Base-by-base conservation (phyloP, 1,140 invertebrate genomes). In the Meteorus sp. region DNA sequence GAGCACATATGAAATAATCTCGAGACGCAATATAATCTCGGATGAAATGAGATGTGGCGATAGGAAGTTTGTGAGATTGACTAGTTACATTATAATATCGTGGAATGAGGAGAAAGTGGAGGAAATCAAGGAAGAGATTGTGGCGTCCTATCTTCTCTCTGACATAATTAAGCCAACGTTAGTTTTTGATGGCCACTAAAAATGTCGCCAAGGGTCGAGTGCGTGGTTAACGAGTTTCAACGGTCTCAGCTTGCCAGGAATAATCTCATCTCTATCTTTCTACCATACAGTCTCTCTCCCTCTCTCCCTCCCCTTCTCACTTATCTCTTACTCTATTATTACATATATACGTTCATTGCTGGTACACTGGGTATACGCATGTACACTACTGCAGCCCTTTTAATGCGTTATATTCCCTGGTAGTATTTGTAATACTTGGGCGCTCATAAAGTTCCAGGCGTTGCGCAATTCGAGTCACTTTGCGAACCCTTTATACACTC, bases 141-240 rank as follows among this genome's bases (percentile, higher is more conserved):
- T n/a, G n/a, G 57, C 55, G 51, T 62, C 62, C 57, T 41, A 65
- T 57, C 27, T 39, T 39, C 64, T 68, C 70, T 62, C 70, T n/a
- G n/a, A 72, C 71, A 76, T 79, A 79, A 79, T 78, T 76, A 79
- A 78, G 76, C 68, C 59, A 13, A 63, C 65, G 63, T 67, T 66
- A 70, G 72, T 74, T 77, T 77, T 78, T 79, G 75, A 79, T 78
- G 71, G 76, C 73, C 74, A 79, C 77, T 79, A 78, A 79, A 79
- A 79, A 77, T 78, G 76, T 79, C 76, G 66, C 75, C 60, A 67
- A 73, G 74, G 71, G 73, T 76, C 60, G 64, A 54, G 60, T 67
- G 64, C 75, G 71, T 65, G 71, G 68, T 74, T 78, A 76, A 78
- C 73, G 68, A 77, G 69, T 67, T 64, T 68, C 70, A 59, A 61